These are phyloP conservation scores for Sclerurus mexicanus DNA, from an alignment of 2,113 vertebrate species.

Conservation along the genomic window DNA sequence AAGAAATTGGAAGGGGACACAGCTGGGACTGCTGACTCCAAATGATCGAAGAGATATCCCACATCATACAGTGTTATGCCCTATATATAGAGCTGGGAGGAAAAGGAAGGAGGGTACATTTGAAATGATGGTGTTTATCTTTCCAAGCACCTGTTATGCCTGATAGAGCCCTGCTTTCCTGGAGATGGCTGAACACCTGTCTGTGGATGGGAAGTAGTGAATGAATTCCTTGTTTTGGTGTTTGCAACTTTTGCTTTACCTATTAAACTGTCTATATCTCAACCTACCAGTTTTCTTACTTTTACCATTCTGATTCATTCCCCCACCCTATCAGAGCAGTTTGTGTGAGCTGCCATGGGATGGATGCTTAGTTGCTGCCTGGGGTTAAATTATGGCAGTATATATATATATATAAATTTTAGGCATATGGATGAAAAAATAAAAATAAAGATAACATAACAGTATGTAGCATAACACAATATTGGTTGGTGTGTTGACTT, in stretches of 20 bases:
- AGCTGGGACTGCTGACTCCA: background rate
- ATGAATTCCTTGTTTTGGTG: background rate
- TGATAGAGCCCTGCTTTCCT: background rate
- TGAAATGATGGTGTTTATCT: background rate
- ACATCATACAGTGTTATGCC: accelerated
- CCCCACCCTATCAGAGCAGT: background rate
- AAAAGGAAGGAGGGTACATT: background rate
- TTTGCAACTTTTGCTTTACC: background rate
- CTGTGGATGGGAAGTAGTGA: background rate
- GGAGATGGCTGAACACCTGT: background rate
- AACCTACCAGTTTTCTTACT: background rate
- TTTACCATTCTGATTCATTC: background rate
- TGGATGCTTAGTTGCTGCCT: background rate
- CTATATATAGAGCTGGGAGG: background rate
- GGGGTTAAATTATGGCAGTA: background rate
- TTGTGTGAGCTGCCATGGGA: background rate
- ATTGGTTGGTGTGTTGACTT: no score
- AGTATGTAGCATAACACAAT: background rate
- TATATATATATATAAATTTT: background rate
- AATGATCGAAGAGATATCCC: background rate
- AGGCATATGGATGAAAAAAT: background rate
- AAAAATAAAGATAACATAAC: background rate
- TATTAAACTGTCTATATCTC: background rate
- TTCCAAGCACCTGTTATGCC: accelerated
- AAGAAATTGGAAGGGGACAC: background rate